Evolutionary conservation across 2,113 vertebrate species (phyloP), one percentile per base, ranked within the genome.

Genomic region (Pelmatolapia mariae): DNA sequence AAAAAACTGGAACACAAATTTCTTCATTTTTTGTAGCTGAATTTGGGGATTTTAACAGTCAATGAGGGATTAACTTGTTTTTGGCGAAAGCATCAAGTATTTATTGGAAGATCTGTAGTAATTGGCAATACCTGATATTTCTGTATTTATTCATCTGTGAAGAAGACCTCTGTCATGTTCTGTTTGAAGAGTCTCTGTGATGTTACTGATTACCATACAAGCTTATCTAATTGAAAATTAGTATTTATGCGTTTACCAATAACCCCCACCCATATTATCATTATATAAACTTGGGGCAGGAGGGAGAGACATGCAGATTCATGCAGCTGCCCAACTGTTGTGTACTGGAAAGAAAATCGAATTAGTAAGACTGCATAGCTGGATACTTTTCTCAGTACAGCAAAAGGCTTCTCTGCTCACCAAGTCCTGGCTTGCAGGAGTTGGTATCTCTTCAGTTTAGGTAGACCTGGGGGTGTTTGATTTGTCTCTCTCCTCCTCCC

Each of bases 391-490:
- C 53, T 66, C 86, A 56, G 9, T 47, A 22, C 8, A 68, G 43
- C 29, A 78, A 80, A 87, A 53, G 9, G 6, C 11, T 79, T 84
- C 31, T 71, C 50, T 33, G 6, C 29, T 45, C 38, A 18, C 47
- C 36, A 40, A 40, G 31, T 26, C 40, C 13, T 56, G 33, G 16
- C 36, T 38, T 22, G 73, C 73, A 50, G 45, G 24, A 22, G 86
- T n/a, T 4, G 66, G 82, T 40, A 61, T 56, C 18, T 89, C 57
- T 83, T 50, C 11, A 76, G 84, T 7, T 16, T 31, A 86, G 66
- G 82, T 33, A 59, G 12, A 90, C 87, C 83, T 89, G 87, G 38
- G 86, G 88, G 59, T 90, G 88, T 94, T 93, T 89, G 90, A 94
- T 90, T 56, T 18, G 63, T 56, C 47, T 52, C 22, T 19, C 38